Base-by-base conservation (phyloP, 2,113 vertebrate species). In the Syngnathus typhle region DNA sequence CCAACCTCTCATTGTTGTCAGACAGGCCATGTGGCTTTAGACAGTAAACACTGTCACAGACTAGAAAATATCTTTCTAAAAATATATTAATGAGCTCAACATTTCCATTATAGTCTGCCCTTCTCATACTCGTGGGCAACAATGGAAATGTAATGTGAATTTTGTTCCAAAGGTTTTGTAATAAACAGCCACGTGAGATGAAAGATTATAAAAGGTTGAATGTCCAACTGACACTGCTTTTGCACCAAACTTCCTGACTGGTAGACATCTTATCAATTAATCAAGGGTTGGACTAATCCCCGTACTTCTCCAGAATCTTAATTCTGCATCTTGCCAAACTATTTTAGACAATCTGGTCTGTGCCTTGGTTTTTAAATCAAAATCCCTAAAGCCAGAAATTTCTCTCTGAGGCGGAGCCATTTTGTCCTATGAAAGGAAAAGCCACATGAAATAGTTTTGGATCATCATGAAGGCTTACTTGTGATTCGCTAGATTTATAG, bases 391-490 rank as follows among this genome's bases (percentile, higher is more conserved):
- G 27, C 9, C 38, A 38, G 16, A 60, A 60, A 60, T n/a, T 7
- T 60, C 2, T 38, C 36, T 38, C 36, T 19, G 56, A 60, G 58
- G 36, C n/a, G 3, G 16, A n/a, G 16, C 41, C 47, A 73, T 65
- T 64, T 60, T 41, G 38, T 60, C 59, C 19, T 19, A 36, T 52
- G 15, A 23, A n/a, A 23, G 39, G 7, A 38, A 12, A 64, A 32
- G 68, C 64, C 70, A 47, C 39, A 37, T 75, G 65, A 71, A 72
- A 76, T 63, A 9, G n/a, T 64, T 23, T 19, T 64, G 71, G 74
- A 72, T 69, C 73, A 59, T 66, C 13, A 36, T 5, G 71, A 67
- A 74, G 66, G 60, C 71, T 64, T 23, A 58, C 74, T 73, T 80
- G 75, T 67, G 37, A 39, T 67, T 75, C 68, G 62, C 76, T 69